Conservation (phyloP, 2,113 vertebrate species). For the Sardina pilchardus region DNA sequence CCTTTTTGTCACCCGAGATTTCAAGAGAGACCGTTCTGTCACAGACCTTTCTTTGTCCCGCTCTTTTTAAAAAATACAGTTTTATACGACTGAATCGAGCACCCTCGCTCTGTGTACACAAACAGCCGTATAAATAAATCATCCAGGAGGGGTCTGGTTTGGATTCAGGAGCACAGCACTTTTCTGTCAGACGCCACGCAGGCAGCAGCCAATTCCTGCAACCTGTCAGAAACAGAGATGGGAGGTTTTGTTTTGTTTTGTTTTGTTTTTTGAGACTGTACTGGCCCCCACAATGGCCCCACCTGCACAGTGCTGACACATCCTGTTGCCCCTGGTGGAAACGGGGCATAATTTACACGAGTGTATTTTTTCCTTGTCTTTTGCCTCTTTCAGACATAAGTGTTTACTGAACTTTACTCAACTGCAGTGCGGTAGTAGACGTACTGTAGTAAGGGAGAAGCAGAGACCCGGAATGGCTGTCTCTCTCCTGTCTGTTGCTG, state of each 20-base stretch:
- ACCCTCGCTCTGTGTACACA: slow-evolving; percentile 68
- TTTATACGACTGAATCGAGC: slow-evolving; percentile 62
- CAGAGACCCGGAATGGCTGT: not conserved
- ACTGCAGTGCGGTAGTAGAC: not conserved
- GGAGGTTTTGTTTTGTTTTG: not conserved
- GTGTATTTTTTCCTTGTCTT: slow-evolving; percentile 27
- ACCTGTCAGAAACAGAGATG: slow-evolving; percentile 14
- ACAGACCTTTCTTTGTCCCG: slow-evolving; percentile 63
- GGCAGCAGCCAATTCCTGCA: slow-evolving; percentile 26
- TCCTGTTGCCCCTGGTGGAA: slow-evolving; percentile 36
- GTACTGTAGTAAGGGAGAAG: not conserved
- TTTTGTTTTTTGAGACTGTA: not conserved
- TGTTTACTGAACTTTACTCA: not conserved
- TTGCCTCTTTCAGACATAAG: slow-evolving; percentile 1
- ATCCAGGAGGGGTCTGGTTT: slow-evolving; percentile 61
- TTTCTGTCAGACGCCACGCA: slow-evolving; percentile 58
- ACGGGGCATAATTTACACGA: slow-evolving; percentile 23
- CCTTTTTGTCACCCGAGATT: slow-evolving; percentile 71
- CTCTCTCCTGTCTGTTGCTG: not conserved
- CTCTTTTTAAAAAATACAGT: slow-evolving; percentile 50
- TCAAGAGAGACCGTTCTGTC: slow-evolving; percentile 55
- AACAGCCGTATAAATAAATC: slow-evolving; percentile 69
- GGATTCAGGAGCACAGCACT: slow-evolving; percentile 51
- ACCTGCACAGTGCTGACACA: slow-evolving; percentile 34
- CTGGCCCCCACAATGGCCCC: slow-evolving; percentile 39